Percentiles rank a stretch among this genome's conserved stretches.
phyloP scores from a whole-genome alignment of 2,113 vertebrate genomes.

The Formicarius rufipectus region DNA sequence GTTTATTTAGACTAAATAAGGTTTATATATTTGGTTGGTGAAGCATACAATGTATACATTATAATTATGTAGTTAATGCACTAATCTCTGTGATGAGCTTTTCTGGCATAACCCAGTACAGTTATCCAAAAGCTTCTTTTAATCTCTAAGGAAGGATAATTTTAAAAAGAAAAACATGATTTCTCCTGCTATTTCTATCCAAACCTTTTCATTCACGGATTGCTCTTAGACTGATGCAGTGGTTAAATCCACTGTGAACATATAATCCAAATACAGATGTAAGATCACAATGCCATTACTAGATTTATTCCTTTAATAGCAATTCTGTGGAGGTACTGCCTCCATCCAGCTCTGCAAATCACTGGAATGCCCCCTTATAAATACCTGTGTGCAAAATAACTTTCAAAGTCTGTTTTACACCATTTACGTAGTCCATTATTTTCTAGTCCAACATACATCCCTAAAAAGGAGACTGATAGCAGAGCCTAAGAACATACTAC shows the following conservation, averaged over 20 bases:
- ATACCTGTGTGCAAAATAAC: neutral
- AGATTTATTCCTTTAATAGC: neutral
- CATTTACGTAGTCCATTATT: neutral
- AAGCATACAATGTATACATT: neutral
- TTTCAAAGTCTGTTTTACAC: neutral
- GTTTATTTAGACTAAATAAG: slow-evolving; percentile 2
- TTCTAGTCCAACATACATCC: neutral
- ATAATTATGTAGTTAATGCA: slow-evolving; percentile 9
- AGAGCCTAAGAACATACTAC: neutral
- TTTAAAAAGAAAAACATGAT: neutral
- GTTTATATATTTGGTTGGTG: neutral
- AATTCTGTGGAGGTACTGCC: neutral
- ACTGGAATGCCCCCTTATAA: neutral
- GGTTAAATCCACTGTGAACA: neutral
- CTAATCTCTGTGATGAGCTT: slow-evolving; percentile 21
- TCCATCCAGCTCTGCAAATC: neutral
- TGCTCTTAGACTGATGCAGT: neutral
- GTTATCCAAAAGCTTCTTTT: slow-evolving; percentile 14
- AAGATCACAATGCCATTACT: neutral
- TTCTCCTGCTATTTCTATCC: neutral
- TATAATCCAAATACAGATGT: neutral
- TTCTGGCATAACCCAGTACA: neutral
- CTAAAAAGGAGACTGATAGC: neutral
- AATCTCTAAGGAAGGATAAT: neutral
- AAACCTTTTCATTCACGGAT: slow-evolving; percentile 17